A percentile compares a stretch with the other conserved stretches of the same genome.
phyloP scores from a whole-genome alignment of 2,888 invertebrate genomes.

The Eilema sororculum region DNA sequence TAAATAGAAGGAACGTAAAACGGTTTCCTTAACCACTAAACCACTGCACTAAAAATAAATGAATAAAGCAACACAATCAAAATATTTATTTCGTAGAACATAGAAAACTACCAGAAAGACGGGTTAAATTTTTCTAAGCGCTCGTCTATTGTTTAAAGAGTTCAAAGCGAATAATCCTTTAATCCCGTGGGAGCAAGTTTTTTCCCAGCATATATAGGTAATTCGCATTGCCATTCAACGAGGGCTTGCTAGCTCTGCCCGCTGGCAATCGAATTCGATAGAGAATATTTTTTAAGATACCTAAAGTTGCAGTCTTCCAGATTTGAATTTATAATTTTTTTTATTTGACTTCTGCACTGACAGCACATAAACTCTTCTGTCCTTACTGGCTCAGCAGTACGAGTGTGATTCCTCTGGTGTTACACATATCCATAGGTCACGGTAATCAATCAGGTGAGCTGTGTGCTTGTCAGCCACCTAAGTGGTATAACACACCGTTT shows the following conservation, averaged over 20 bases:
- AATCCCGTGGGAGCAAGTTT: not conserved
- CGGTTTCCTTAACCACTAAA: too few relatives aligned
- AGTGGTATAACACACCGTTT: too few relatives aligned
- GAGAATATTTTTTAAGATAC: not conserved
- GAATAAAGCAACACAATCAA: not conserved
- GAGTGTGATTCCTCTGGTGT: too few relatives aligned
- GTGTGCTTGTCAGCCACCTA: too few relatives aligned
- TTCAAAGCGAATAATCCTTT: not conserved
- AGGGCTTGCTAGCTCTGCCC: not conserved
- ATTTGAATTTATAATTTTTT: not conserved
- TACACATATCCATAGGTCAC: too few relatives aligned
- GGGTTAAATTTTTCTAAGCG: not conserved
- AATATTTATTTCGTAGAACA: not conserved
- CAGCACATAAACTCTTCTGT: too few relatives aligned
- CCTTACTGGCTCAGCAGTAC: too few relatives aligned
- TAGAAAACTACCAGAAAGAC: not conserved
- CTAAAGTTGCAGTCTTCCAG: not conserved
- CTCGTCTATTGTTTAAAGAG: conserved; percentile 1
- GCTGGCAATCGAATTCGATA: not conserved
- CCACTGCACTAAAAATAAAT: not conserved
- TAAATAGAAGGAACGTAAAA: too few relatives aligned
- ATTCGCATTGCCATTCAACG: not conserved
- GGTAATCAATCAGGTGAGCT: too few relatives aligned
- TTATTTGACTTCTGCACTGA: too few relatives aligned
- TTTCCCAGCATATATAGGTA: not conserved